Evolutionary conservation across 2,113 vertebrate species (phyloP).

Genomic region (Perccottus glenii): DNA sequence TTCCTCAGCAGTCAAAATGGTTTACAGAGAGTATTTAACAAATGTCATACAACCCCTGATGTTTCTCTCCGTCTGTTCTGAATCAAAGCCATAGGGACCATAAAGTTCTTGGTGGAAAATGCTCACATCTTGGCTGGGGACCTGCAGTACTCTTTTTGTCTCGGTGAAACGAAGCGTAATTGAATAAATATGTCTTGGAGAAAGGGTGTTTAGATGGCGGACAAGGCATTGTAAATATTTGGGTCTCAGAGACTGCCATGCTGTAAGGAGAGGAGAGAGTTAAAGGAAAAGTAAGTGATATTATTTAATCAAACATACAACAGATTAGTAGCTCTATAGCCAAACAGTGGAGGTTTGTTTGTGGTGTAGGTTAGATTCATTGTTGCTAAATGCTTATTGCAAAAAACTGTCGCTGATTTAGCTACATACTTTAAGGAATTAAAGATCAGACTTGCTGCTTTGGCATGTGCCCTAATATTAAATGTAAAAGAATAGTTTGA

Average conservation of each 20-base stretch:
- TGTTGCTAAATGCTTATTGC: no score
- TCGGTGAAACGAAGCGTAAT: conserved; percentile 60
- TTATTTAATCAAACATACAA: no score
- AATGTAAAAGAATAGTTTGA: no score
- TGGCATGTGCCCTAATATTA: no score
- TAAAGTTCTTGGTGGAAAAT: conserved; percentile 62
- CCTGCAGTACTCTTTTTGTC: conserved; percentile 43
- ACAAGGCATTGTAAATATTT: conserved; percentile 71
- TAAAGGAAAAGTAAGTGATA: conserved; percentile 8
- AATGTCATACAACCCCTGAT: conserved; percentile 57
- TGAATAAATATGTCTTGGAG: conserved; percentile 69
- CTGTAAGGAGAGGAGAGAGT: conserved; percentile 38
- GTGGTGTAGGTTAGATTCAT: no score
- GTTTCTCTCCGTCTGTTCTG: conserved; percentile 58
- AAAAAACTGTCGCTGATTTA: no score
- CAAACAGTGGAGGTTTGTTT: no score
- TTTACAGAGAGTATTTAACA: conserved; percentile 64
- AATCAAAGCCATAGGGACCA: conserved; percentile 56
- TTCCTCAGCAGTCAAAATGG: conserved; percentile 62
- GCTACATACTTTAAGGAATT: no score
- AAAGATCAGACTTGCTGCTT: no score
- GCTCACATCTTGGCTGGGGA: conserved; percentile 47
- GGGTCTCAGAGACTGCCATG: conserved; percentile 39
- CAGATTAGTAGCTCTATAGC: no score
- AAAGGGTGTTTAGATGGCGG: conserved; percentile 65